phyloP scores from a whole-genome alignment of 2,797 vertebrate genomes.

The Notamacropus eugenii region DNA sequence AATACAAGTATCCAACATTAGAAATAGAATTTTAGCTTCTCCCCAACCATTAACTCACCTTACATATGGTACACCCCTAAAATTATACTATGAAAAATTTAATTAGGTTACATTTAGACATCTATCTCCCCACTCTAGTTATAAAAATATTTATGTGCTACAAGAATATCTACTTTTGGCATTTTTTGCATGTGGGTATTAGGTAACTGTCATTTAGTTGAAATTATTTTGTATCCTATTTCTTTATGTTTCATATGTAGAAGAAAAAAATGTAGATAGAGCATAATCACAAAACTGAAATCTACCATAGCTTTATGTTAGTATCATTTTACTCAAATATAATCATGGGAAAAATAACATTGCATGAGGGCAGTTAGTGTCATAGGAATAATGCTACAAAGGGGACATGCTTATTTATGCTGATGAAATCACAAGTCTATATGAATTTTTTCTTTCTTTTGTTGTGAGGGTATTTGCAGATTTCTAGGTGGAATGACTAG shows the following conservation, averaged over 20 bases:
- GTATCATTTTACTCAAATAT: background rate
- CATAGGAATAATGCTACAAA: background rate
- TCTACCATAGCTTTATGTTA: background rate
- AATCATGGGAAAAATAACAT: background rate
- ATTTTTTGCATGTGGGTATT: background rate
- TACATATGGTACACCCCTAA: slow-evolving; percentile 13
- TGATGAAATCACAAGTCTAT: background rate
- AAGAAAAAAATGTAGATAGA: background rate
- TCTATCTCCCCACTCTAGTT: slow-evolving; percentile 25
- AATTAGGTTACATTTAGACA: slow-evolving; percentile 45
- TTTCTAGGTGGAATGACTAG: background rate
- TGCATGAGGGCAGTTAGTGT: background rate
- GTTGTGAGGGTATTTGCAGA: background rate
- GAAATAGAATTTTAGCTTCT: slow-evolving; percentile 2
- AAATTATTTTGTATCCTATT: slow-evolving; percentile 4
- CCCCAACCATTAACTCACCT: slow-evolving; percentile 31
- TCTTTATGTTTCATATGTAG: slow-evolving; percentile 30
- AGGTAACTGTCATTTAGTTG: slow-evolving; percentile 40
- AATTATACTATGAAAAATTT: slow-evolving; percentile 10
- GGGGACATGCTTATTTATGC: background rate
- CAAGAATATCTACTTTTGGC: background rate
- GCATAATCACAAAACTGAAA: slow-evolving; percentile 15
- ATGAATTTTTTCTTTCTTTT: background rate
- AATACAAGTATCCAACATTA: slow-evolving; percentile 32
- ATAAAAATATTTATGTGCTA: background rate